These are phyloP conservation scores for Notechis scutatus DNA, from an alignment of 2,113 vertebrate genomes.

Conservation along the genomic window DNA sequence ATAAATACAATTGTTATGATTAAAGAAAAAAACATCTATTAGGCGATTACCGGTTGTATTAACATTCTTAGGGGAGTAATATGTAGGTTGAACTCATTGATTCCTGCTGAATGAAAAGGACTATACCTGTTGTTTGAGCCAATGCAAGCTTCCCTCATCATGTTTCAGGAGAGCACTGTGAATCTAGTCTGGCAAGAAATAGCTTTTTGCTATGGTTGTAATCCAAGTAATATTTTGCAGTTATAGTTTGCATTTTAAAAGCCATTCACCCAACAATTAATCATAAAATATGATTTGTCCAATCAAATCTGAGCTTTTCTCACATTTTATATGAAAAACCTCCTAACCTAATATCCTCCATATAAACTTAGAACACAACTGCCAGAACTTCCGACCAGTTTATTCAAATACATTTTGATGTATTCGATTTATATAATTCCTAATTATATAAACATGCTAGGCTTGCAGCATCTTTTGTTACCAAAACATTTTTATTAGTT, in stretches of 20 bases:
- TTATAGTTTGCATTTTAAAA: not conserved
- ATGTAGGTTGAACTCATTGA: not conserved
- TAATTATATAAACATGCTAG: not conserved
- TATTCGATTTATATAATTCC: not conserved
- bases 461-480: not conserved
- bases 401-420: not conserved
- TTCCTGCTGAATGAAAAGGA: not conserved
- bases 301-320: not conserved
- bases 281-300: not conserved
- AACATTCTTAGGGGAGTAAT: not conserved
- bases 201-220: not conserved
- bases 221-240: not conserved
- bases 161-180: not conserved
- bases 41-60: not conserved
- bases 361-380: not conserved
- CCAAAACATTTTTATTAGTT: not conserved
- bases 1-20: not conserved
- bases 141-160: not conserved
- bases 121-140: not conserved
- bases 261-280: not conserved
- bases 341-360: not conserved
- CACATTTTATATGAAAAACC: not conserved
- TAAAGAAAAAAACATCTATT: not conserved
- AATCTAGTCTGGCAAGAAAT: not conserved
- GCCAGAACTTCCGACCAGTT: not conserved